Base-by-base conservation (phyloP, 2,797 vertebrate genomes). In the Manis pentadactyla region DNA sequence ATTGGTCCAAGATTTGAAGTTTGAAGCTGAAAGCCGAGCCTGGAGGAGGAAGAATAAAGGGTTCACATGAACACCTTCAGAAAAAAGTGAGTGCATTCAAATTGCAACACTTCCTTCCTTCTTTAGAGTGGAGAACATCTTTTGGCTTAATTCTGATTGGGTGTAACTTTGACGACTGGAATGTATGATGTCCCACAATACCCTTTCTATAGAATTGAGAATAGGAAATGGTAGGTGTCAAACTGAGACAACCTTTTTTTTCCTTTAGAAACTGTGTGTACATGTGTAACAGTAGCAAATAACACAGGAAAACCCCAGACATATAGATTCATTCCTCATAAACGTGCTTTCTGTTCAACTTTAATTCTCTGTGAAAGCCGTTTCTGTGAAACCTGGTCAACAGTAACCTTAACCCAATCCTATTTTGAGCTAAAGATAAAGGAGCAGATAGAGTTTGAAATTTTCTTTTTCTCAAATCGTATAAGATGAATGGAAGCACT, bases 401-500 rank as follows among this genome's bases (percentile, higher is more conserved):
- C 82, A 84, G 93, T 88, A 97, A 91, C 97, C 63, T 97, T 84
- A 78, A 91, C 83, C 87, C 93, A 85, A 69, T 97, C 95, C 96
- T 87, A 79, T 61, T 87, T 79, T 34, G 88, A 98, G 90, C 39
- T 89, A 0, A 11, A 97, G 92, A 92, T 95, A 87, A 77, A 61
- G 85, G 49, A 77, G 69, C 39, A 75, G 75, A 96, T 89, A 71
- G 77, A 79, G 66, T 78, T 93, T 79, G 59, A 94, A 73, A 61
- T 57, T 81, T 93, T 95, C 71, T 88, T 57, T 97, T 86, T n/a
- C 42, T 46, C 49, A 55, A 96, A 90, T 89, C 66, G 79, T 46
- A 7, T 42, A 96, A 97, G 96, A 98, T 87, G 93, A 96, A 98
- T 97, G 93, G 97, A 96, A 92, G 69, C 87, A 91, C 79, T 97